Conservation (phyloP, 2,113 vertebrate species). For the Scalopus aquaticus region DNA sequence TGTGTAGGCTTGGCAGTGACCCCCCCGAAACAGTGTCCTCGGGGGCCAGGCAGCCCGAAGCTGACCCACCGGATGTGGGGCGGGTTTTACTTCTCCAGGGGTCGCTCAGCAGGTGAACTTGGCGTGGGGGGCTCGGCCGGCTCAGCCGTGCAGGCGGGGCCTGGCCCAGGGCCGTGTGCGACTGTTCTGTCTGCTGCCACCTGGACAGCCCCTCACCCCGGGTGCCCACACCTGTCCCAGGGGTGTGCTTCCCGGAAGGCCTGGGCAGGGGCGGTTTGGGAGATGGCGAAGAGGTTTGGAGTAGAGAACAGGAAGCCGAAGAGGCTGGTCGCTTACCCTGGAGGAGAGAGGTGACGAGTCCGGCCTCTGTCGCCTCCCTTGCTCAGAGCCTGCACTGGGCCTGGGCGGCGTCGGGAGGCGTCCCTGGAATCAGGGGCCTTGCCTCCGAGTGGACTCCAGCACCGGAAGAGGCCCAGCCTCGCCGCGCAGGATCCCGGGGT, state of each 20-base stretch:
- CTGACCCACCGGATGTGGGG: neutral
- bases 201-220: neutral
- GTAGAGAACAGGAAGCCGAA: neutral
- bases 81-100: neutral
- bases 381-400: no score
- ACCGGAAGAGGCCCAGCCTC: no score
- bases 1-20: neutral
- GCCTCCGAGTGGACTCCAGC: no score
- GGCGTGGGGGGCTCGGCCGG: no score
- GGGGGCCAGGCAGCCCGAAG: neutral
- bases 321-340: neutral
- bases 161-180: neutral
- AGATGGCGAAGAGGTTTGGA: neutral
- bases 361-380: no score
- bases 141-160: no score
- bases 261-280: neutral
- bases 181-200: neutral
- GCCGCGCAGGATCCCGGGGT: no score
- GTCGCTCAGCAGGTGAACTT: neutral
- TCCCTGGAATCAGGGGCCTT: no score
- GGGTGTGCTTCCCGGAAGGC: neutral
- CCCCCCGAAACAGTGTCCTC: fast-evolving
- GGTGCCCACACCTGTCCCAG: neutral
- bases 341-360: neutral
- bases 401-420: no score